These are phyloP conservation scores for Drosophila quadrilineata DNA, from an alignment of 1,140 invertebrate genomes.

Conservation along the genomic window DNA sequence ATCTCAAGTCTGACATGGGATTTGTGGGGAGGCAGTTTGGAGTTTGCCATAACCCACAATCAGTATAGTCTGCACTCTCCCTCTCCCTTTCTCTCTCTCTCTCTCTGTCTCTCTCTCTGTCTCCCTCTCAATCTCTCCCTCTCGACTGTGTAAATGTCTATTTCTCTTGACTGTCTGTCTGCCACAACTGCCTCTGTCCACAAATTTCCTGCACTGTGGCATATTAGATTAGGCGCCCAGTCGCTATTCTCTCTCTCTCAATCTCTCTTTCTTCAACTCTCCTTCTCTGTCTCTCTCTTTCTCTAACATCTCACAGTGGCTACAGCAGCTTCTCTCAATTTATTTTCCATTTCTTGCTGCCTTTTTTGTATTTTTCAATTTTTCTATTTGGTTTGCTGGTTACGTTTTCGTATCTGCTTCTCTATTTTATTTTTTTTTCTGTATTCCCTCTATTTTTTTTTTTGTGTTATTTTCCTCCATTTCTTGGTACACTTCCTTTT, in stretches of 20 bases:
- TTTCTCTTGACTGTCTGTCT: slow-evolving; percentile 2
- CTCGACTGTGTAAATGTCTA: not conserved
- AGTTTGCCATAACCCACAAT: slow-evolving; percentile 45
- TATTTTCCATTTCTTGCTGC: slow-evolving; percentile 10
- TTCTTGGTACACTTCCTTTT: slow-evolving; percentile 44
- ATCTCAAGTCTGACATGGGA: slow-evolving; percentile 2
- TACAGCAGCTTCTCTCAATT: slow-evolving; percentile 22
- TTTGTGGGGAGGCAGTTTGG: not conserved
- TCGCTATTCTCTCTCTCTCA: slow-evolving; percentile 28
- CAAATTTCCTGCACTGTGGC: slow-evolving; percentile 58
- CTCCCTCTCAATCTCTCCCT: not conserved
- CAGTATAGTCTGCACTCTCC: slow-evolving; percentile 27
- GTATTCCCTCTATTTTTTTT: not conserved
- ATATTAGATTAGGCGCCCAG: slow-evolving; percentile 59
- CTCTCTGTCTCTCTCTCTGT: slow-evolving; percentile 1
- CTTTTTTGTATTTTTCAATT: slow-evolving; percentile 52
- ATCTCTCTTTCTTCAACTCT: not conserved
- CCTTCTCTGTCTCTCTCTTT: not conserved
- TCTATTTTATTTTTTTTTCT: not conserved
- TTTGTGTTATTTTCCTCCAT: slow-evolving; percentile 12
- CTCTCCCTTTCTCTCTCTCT: not conserved
- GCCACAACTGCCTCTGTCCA: slow-evolving; percentile 22
- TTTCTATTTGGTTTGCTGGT: slow-evolving; percentile 55
- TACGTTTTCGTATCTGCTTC: slow-evolving; percentile 22
- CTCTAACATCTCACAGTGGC: not conserved